A percentile compares a stretch with the other conserved stretches of the same genome.
Conservation (phyloP, 2,888 invertebrate species). For the Erpobdella octoculata region DNA sequence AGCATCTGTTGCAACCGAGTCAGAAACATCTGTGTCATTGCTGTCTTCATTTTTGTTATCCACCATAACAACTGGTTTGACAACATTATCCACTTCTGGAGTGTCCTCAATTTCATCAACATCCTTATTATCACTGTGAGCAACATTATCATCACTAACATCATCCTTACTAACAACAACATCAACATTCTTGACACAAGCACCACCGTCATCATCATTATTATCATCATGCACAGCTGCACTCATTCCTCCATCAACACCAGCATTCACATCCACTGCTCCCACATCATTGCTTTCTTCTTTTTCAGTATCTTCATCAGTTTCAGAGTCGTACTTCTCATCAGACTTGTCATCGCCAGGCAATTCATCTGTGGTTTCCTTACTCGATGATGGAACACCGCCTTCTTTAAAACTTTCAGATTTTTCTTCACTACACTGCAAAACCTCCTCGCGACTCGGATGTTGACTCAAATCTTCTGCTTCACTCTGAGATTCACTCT, state of each 20-base stretch:
- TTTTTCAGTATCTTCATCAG: background rate
- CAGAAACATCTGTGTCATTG: background rate
- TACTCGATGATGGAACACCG: no score
- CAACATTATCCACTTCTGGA: background rate
- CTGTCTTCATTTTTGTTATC: background rate
- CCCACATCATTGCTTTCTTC: background rate
- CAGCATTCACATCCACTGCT: background rate
- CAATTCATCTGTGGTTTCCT: no score
- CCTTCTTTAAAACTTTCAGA: background rate
- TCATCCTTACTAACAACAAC: background rate
- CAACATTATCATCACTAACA: background rate
- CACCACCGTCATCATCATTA: background rate
- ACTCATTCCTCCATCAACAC: background rate
- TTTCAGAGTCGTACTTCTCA: background rate
- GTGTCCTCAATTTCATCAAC: background rate
- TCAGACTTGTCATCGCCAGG: background rate
- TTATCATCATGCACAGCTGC: background rate
- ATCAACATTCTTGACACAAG: background rate
- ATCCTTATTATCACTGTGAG: background rate
- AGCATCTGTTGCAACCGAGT: background rate
- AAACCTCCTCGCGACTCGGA: background rate
- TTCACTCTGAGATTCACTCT: slow-evolving; percentile 29
- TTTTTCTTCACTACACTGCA: no score
- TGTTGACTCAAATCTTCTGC: slow-evolving; percentile 24
- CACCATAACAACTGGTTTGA: background rate